Evolutionary conservation across 2,888 invertebrate genomes (phyloP), one percentile per base, ranked within the genome.

Genomic region (Choreutis nemorana): DNA sequence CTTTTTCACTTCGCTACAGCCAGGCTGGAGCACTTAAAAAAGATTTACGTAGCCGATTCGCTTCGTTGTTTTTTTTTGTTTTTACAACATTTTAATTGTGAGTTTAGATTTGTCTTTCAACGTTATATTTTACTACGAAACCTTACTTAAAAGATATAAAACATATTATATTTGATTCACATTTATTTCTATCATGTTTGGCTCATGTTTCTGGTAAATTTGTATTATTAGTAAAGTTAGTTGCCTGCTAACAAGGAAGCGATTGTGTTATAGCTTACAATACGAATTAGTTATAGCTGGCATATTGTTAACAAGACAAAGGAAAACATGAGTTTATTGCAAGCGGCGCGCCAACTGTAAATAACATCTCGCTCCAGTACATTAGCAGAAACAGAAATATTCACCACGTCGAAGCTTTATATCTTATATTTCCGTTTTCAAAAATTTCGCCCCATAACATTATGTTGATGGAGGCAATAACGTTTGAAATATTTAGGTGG

Each of bases 401-500:
- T 37, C 40, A 22, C 21, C 70, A 68, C 73, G 70, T 66, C 55
- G 53, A 42, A 45, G 62, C 59, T 56, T 63, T 73, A 67, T 68
- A 68, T 77, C 66, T 71, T 58, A 57, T 65, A 65, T 71, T 71
- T 75, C 73, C 77, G 75, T 72, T 71, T 66, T 75, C 64, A 62
- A 71, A 71, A 71, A 73, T 66, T 71, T 65, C 63, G 39, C 73
- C 72, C 75, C 67, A 73, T 73, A 77, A 68, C 73, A 77, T 77
- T 77, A 75, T 78, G 72, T 72, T 78, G 75, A 78, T 75, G 59
- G 67, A 43, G 52, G 77, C 72, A 71, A 73, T 77, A 78, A 73
- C 65, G 65, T 45, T 63, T 77, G 77, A 71, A 78, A 78, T 77
- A 78, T 78, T 78, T 73, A 75, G 73, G 72, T 66, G 75, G 72